These are phyloP conservation scores for Ambastaia sidthimunki DNA, from an alignment of 2,797 vertebrate species.

Conservation along the genomic window DNA sequence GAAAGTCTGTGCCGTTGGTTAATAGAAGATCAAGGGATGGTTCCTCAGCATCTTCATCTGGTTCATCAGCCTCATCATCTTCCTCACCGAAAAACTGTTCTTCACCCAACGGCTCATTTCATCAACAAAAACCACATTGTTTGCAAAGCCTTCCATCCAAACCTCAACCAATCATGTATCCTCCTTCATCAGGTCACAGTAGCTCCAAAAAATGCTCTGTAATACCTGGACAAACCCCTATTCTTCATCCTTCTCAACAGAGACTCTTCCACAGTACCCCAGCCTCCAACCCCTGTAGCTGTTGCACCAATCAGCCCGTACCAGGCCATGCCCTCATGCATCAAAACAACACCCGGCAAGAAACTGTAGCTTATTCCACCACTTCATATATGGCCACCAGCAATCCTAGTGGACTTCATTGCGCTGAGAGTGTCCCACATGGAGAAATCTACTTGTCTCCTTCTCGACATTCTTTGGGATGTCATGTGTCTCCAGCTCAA, in stretches of 20 bases:
- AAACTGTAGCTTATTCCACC: conserved; percentile 52
- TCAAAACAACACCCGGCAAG: conserved; percentile 72
- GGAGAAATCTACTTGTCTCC: conserved; percentile 64
- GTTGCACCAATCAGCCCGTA: conserved; percentile 73
- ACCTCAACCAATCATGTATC: conserved; percentile 3
- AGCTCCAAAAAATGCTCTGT: conserved; percentile 61
- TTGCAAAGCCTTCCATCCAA: background rate
- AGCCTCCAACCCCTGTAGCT: conserved; percentile 70
- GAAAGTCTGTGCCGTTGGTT: conserved; percentile 61
- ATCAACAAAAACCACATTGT: conserved; percentile 59
- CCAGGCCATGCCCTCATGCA: conserved; percentile 66
- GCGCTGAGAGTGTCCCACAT: conserved; percentile 64
- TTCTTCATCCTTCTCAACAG: conserved; percentile 54
- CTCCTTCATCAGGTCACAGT: conserved; percentile 52
- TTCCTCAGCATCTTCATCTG: conserved; percentile 67
- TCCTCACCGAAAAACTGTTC: conserved; percentile 66
- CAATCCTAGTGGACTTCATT: conserved; percentile 25
- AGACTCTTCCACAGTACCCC: conserved; percentile 78
- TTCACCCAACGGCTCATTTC: conserved; percentile 68
- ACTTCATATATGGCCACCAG: conserved; percentile 46
- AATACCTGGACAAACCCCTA: conserved; percentile 66
- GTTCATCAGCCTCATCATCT: conserved; percentile 65
- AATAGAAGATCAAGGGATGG: conserved; percentile 62
- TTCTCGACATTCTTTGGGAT: conserved; percentile 66
- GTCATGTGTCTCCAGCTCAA: conserved; percentile 66